Percentiles rank a stretch among this genome's conserved stretches.
Evolutionary conservation across 2,888 invertebrate species (phyloP).

Genomic region (Xestoiulus laeticollis): DNA sequence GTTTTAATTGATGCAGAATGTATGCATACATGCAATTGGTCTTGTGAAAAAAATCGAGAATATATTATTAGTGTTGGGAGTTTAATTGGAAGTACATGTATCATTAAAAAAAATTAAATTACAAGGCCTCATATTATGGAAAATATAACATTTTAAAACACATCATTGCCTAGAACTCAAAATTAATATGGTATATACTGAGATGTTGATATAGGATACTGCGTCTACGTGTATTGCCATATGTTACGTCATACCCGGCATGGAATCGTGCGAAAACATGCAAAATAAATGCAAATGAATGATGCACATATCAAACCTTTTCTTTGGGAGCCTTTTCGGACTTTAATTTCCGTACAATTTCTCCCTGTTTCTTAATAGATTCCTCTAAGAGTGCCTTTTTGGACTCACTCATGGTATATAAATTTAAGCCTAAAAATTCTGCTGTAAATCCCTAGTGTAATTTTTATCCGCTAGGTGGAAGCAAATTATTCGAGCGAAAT

Average conservation of each 20-base stretch:
- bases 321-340: conserved; percentile 79
- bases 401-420: not conserved
- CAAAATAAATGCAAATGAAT: not conserved
- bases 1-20: too few species aligned
- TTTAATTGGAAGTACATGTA: too few species aligned
- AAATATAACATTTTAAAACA: too few species aligned
- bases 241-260: conserved; percentile 3
- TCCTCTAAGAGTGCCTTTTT: conserved; percentile 62
- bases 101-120: too few species aligned
- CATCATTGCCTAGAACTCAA: too few species aligned
- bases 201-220: not conserved
- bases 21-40: too few species aligned
- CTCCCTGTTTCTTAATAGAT: conserved; percentile 78
- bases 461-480: not conserved
- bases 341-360: conserved; percentile 82
- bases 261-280: not conserved
- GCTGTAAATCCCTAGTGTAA: not conserved
- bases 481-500: not conserved
- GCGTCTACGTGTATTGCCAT: not conserved
- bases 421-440: not conserved
- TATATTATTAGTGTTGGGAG: too few species aligned
- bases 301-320: conserved; percentile 69
- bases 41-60: too few species aligned
- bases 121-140: too few species aligned
- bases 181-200: too few species aligned